Base-by-base conservation (phyloP, 2,888 invertebrate genomes). In the Spicauda simplicius region DNA sequence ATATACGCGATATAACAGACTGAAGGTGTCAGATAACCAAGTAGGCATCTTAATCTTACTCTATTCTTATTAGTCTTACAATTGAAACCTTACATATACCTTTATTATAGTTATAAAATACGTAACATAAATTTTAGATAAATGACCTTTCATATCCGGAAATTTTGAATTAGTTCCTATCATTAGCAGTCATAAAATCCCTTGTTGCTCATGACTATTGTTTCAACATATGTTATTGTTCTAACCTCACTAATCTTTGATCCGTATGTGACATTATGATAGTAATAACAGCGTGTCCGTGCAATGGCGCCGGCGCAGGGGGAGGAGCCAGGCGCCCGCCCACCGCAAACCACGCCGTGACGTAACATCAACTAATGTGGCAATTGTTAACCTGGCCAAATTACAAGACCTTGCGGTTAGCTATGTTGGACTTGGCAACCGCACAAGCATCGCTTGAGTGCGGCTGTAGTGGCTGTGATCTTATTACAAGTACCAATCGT, bases 241-340 rank as follows among this genome's bases (percentile, higher is more conserved):
- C n/a, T 6, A 45, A 6, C 45, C 5, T 45, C 45, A n/a, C 5
- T n/a, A n/a, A 45, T 14, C n/a, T 41, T 1, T n/a, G 6, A 37
- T 33, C 55, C n/a, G 25, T 45, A 57, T 57, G 12, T 41, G 19
- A 57, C 57, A 41, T 45, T 37, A 41, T 41, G 57, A 45, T 1
- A 45, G 57, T 33, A 55, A 55, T 55, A 12, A 10, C 19, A 18
- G 57, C 16, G 48, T 55, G 33, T 0, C n/a, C 41, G 41, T 45
- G 19, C 20, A 57, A 57, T 57, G 57, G 57, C 57, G 57, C 57
- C n/a, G 19, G 57, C 57, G 57, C 57, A 57, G 20, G 19, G 57
- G 41, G 57, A 45, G 57, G 57, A 56, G 56, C 16, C 18, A 2
- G 33, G 56, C 54, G 25, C 25, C 25, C 57, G 57, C 57, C 57